Conservation (phyloP, 2,113 vertebrate species). For the Cinclus cinclus region DNA sequence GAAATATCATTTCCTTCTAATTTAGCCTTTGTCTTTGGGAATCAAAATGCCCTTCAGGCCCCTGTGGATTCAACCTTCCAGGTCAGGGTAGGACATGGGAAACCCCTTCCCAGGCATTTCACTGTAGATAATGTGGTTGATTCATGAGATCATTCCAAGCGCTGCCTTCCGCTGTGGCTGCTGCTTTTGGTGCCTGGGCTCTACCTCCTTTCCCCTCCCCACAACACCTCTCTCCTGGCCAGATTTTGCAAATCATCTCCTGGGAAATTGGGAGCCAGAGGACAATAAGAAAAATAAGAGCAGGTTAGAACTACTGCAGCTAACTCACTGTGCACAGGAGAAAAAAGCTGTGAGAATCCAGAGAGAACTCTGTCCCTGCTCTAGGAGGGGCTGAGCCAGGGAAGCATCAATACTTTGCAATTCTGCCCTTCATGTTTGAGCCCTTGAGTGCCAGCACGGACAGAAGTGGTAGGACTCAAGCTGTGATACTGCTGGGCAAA, state of each 20-base stretch:
- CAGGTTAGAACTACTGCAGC: neutral
- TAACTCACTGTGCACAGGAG: neutral
- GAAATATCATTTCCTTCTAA: slow-evolving; percentile 71
- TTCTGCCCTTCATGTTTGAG: neutral
- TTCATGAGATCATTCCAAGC: slow-evolving; percentile 54
- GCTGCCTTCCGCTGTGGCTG: neutral
- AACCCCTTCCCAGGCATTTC: slow-evolving; percentile 68
- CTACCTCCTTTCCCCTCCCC: neutral
- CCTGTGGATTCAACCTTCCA: slow-evolving; percentile 57
- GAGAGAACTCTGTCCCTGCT: neutral
- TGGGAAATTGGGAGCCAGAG: neutral
- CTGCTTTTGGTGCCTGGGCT: neutral
- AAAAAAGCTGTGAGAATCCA: neutral
- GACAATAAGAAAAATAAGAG: neutral
- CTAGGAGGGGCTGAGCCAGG: neutral
- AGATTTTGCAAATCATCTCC: neutral
- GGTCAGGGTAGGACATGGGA: slow-evolving; percentile 73
- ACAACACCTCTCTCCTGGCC: neutral
- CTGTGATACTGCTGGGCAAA: neutral
- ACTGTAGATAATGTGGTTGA: slow-evolving; percentile 67
- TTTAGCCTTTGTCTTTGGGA: slow-evolving; percentile 68
- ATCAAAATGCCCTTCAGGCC: slow-evolving; percentile 61
- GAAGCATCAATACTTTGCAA: neutral
- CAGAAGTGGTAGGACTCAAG: neutral
- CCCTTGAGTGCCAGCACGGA: neutral